phyloP scores from a whole-genome alignment of 1,140 invertebrate genomes.

The Teleopsis dalmanni region DNA sequence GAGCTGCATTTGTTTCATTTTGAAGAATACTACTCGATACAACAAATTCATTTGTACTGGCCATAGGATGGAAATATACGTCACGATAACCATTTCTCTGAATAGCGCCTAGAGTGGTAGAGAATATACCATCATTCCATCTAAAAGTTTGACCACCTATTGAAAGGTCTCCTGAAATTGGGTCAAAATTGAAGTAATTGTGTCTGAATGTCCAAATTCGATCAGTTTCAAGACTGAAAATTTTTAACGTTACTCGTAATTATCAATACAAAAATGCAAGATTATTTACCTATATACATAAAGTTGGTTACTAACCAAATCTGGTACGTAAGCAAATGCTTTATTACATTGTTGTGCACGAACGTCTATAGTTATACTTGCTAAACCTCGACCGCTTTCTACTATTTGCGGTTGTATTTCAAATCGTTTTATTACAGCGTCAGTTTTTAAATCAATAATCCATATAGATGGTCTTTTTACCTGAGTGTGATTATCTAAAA shows the following conservation, averaged over 20 bases:
- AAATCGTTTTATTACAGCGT: constrained; percentile 34
- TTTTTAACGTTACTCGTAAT: background rate
- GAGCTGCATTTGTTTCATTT: constrained; percentile 50
- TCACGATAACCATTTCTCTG: constrained; percentile 49
- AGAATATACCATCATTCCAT: constrained; percentile 68
- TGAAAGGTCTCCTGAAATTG: constrained; percentile 57
- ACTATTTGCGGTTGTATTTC: constrained; percentile 35
- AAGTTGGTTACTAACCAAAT: constrained; percentile 58
- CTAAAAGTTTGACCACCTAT: constrained; percentile 58
- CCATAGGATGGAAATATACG: constrained; percentile 64
- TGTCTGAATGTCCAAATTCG: constrained; percentile 63
- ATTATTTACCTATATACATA: constrained; percentile 53
- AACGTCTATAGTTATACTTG: constrained; percentile 59
- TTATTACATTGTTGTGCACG: constrained; percentile 51
- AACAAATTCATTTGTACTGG: constrained; percentile 55
- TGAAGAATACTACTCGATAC: constrained; percentile 59
- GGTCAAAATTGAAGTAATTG: constrained; percentile 67
- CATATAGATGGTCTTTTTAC: constrained; percentile 56
- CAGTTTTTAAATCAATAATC: constrained; percentile 57
- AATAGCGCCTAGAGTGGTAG: constrained; percentile 53
- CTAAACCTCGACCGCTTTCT: constrained; percentile 47
- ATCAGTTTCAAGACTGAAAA: constrained; percentile 48
- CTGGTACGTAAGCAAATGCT: constrained; percentile 64
- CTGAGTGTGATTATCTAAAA: constrained; percentile 48
- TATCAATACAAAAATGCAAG: background rate